These are phyloP conservation scores for Sebastes steindachneri DNA, from an alignment of 2,797 vertebrate genomes.

Conservation along the genomic window DNA sequence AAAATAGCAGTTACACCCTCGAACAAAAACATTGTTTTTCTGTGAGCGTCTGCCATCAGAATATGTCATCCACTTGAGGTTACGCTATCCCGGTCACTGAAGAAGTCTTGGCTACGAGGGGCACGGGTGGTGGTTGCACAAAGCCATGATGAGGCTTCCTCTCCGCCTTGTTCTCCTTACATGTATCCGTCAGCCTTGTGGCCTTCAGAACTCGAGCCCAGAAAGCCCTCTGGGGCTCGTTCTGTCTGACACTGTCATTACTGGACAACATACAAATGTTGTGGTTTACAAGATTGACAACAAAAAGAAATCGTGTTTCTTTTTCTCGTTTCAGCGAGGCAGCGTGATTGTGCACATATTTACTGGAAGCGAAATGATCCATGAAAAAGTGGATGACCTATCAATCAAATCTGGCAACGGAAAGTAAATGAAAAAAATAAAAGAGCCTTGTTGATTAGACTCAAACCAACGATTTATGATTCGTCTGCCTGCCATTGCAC, in stretches of 20 bases:
- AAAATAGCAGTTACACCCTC: conserved; percentile 56
- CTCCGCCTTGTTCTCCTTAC: conserved; percentile 59
- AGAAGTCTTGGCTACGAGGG: conserved; percentile 71
- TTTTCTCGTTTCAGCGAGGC: conserved; percentile 46
- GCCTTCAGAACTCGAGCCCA: conserved; percentile 69
- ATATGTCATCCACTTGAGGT: conserved; percentile 76
- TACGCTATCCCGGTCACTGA: conserved; percentile 68
- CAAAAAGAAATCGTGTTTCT: conserved; percentile 60
- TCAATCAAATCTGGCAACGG: conserved; percentile 67
- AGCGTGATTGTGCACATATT: conserved; percentile 59
- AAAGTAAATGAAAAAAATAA: conserved; percentile 31
- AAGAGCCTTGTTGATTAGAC: conserved; percentile 40
- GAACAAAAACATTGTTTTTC: conserved; percentile 59
- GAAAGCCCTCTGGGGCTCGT: conserved; percentile 55
- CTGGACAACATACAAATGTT: conserved; percentile 73
- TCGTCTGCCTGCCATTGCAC: conserved; percentile 30
- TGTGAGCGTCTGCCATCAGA: conserved; percentile 65
- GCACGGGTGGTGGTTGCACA: conserved; percentile 64
- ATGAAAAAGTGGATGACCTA: conserved; percentile 53
- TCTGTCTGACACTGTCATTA: conserved; percentile 75
- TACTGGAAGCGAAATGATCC: conserved; percentile 60
- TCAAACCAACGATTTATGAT: conserved; percentile 42
- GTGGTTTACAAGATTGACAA: conserved; percentile 73
- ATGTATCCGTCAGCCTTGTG: conserved; percentile 77
- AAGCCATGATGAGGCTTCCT: conserved; percentile 68